Percentiles rank a stretch among this genome's conserved stretches.
Conservation (phyloP, 2,113 vertebrate species). For the Psittacula cyanocephala region DNA sequence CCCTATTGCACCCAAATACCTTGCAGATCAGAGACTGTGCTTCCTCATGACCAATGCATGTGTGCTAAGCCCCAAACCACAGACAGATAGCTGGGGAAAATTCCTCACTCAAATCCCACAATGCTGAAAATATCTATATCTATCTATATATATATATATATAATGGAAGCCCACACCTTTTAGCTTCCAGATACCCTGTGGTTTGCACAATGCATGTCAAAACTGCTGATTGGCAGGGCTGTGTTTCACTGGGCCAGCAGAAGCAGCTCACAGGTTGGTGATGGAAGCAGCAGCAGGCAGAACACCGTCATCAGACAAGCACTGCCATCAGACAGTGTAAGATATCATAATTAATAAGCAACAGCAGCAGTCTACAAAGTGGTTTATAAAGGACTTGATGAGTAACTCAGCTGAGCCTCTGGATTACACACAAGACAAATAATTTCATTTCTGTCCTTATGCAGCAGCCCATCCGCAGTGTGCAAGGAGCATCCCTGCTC, state of each 20-base stretch:
- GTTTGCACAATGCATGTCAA: neutral
- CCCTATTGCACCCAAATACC: neutral
- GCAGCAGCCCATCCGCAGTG: neutral
- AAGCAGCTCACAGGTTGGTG: neutral
- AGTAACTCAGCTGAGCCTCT: conserved; percentile 13
- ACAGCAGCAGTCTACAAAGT: conserved; percentile 12
- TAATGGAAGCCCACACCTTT: neutral
- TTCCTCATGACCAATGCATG: rapidly evolving
- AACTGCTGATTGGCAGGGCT: rapidly evolving
- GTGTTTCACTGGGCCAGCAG: neutral
- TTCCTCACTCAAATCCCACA: neutral
- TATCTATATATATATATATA: rapidly evolving
- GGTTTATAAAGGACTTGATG: conserved; percentile 3
- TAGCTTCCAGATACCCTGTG: neutral
- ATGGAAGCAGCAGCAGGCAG: conserved; percentile 11
- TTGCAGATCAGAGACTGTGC: neutral
- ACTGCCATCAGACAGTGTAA: neutral
- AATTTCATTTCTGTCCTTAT: neutral
- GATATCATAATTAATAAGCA: neutral
- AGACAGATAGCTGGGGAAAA: neutral
- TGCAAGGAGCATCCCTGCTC: neutral
- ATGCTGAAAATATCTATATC: neutral
- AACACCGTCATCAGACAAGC: neutral
- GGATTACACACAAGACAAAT: neutral
- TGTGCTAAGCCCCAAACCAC: neutral